A percentile compares a stretch with the other conserved stretches of the same genome.
These are phyloP conservation scores for Leguminivora glycinivorella DNA, from an alignment of 1,140 invertebrate species.

Conservation along the genomic window DNA sequence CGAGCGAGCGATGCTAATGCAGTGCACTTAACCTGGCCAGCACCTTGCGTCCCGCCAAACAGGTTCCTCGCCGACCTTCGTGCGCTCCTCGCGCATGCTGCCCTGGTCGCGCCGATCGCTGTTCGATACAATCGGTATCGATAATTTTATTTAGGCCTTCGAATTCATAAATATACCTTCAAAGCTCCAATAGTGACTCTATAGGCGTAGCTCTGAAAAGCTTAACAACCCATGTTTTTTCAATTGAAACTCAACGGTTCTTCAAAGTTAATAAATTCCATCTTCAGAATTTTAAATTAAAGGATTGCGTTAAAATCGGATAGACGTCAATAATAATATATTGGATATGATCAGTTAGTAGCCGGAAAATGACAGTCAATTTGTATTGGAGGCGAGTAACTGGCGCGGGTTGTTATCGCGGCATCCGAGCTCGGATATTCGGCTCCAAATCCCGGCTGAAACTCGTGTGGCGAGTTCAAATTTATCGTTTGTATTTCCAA, in stretches of 20 bases:
- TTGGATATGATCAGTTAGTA: conserved; percentile 20
- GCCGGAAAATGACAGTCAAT: conserved; percentile 40
- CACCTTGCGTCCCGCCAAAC: conserved; percentile 75
- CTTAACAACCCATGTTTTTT: conserved; percentile 3
- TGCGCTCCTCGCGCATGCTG: conserved; percentile 57
- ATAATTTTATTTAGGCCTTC: background rate
- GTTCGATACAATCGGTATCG: conserved; percentile 53
- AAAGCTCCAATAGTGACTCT: background rate
- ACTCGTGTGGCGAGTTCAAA: conserved; percentile 25
- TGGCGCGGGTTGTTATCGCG: conserved; percentile 37
- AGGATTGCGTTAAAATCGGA: background rate
- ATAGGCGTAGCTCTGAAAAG: background rate
- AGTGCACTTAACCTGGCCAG: conserved; percentile 73
- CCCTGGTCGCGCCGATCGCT: conserved; percentile 64
- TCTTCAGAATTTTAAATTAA: background rate
- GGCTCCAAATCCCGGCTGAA: conserved; percentile 23
- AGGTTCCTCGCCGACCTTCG: conserved; percentile 72
- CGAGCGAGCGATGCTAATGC: conserved; percentile 71
- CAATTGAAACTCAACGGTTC: background rate
- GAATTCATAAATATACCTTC: background rate
- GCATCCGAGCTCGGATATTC: conserved; percentile 25
- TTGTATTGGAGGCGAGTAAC: conserved; percentile 39
- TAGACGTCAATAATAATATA: background rate
- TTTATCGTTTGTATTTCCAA: conserved; percentile 24
- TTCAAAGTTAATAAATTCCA: background rate